Base-by-base conservation (phyloP, 35 echinoderm and acorn worm species). In the Eucidaris tribuloides region DNA sequence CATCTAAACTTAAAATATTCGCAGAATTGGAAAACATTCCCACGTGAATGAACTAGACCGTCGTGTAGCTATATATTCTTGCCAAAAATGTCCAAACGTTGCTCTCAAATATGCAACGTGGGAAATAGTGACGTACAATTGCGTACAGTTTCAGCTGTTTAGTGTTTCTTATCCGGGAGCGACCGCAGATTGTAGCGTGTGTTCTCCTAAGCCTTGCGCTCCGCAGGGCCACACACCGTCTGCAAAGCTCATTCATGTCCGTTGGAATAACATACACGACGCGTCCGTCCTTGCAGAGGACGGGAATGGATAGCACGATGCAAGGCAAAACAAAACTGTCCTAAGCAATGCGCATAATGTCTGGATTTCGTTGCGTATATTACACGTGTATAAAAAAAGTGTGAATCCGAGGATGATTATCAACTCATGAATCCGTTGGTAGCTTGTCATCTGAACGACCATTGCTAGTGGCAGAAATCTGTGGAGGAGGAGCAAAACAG, bases 1-100 rank as follows among this genome's bases (percentile, higher is more conserved):
- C 42, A 63, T 88, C 85, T 44, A 88, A 79, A 19, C 80, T 38
- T 44, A 81, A 29, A 23, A 68, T 39, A n/a, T n/a, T 45, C 66
- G 52, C 25, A 88, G 29, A 30, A 29, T 33, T 42, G 85, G 76
- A 14, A 88, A 88, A 19, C 58, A 45, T 22, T 5, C 54, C 13
- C 33, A 58, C 22, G 33, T 45, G 28, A 79, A 80, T 42, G 54
- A 63, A 7, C 76, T 28, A 13, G 56, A 25, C 13, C 31, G n/a
- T 27, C 20, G 78, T 65, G 7, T 39, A 31, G 6, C 27, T 30
- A n/a, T 18, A 88, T 88, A 1, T 46, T 37, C 23, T 88, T 80
- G 43, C 18, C 31, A 27, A 58, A 66, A 9, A 88, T 43, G 33
- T 80, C 54, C 46, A 88, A n/a, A n/a, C n/a, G 70, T 28, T 20